Base-by-base conservation (phyloP, 2,797 vertebrate genomes). In the Petrocephalus schoutedeni region DNA sequence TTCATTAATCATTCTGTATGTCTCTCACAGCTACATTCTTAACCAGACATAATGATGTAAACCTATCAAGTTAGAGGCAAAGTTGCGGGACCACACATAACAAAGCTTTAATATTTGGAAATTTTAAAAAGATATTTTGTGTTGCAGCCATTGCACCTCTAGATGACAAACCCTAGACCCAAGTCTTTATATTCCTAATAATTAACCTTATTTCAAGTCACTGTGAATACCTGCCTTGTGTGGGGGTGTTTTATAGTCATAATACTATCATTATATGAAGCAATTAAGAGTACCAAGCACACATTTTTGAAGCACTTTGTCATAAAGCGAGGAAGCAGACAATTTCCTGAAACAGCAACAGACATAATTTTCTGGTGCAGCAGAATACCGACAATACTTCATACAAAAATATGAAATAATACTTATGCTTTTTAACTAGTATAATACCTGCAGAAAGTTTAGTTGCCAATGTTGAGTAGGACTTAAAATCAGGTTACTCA, bases 1-100 rank as follows among this genome's bases (percentile, higher is more conserved):
- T 88, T 88, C 45, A 32, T 71, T 71, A 85, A 57, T 51, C 59
- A 85, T 21, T 53, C 83, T 71, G 12, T 8, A 67, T 57, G 82
- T 61, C 49, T 64, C 23, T 23, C 56, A 86, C 85, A 82, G 71
- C 57, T 82, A 67, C 71, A 83, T 64, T 51, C 88, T 32, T 32
- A 87, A 21, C 85, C 74, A 80, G 7, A 10, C 36, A 41, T n/a
- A 49, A 45, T n/a, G 36, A 49, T 49, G 19, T 49, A 80, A 45
- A 77, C 71, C 71, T 36, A 1, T 45, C 71, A 77, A 19, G 71
- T 77, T 77, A 77, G 32, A 41, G 41, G 36, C 36, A 45, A 45
- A 77, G 36, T 77, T 7, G 71, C 14, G 45, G 14, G 5, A 71
- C 64, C 28, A 71, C 28, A 67, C 2, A 77, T 41, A 19, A 80